Conservation (phyloP, 2,113 vertebrate species). For the Callospermophilus lateralis region DNA sequence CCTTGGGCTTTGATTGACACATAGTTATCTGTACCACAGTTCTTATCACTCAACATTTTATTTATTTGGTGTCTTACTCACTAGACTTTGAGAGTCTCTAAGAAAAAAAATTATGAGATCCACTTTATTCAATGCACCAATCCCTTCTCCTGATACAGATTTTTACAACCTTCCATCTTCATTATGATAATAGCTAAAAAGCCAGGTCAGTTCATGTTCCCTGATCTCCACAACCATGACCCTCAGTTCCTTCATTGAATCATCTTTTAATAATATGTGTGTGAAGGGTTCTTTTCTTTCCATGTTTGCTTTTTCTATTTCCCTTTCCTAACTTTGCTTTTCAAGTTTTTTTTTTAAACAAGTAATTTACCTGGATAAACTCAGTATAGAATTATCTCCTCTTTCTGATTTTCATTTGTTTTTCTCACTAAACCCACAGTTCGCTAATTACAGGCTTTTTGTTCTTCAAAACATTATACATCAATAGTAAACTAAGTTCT, state of each 20-base stretch:
- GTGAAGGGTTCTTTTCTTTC: not conserved
- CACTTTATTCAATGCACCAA: not conserved
- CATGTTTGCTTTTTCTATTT: not conserved
- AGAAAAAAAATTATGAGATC: not conserved
- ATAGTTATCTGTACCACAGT: not conserved
- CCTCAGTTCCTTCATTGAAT: not conserved
- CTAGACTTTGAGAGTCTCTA: not conserved
- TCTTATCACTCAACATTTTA: not conserved
- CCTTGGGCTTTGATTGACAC: not conserved
- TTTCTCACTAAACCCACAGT: not conserved
- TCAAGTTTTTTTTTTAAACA: not conserved
- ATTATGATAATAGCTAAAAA: not conserved
- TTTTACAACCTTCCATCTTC: not conserved
- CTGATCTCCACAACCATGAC: not conserved
- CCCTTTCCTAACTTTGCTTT: not conserved
- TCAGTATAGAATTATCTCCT: not conserved
- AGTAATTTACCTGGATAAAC: not conserved
- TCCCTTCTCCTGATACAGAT: not conserved
- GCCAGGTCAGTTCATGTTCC: not conserved
- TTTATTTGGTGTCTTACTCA: not conserved
- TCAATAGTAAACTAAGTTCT: not conserved
- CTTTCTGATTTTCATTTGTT: slow-evolving; percentile 19
- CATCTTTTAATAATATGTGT: not conserved
- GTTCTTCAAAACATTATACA: not conserved
- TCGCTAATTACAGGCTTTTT: not conserved